Conservation (phyloP, 2,113 vertebrate genomes). For the Lepisosteus osseus region DNA sequence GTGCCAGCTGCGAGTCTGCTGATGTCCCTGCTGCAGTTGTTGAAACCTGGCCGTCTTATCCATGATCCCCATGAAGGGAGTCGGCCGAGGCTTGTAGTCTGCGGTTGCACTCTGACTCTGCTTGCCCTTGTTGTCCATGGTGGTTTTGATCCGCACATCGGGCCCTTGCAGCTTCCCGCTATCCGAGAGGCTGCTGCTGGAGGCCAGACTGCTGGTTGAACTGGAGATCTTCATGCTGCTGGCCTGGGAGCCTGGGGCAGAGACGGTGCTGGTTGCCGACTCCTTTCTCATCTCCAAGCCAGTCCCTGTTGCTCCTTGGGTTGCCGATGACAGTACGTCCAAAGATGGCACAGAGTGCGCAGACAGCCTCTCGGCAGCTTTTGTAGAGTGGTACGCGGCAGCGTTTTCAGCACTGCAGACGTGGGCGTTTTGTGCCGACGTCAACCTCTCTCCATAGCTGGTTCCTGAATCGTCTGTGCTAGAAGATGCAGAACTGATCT, state of each 20-base stretch:
- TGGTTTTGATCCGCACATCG: slow-evolving; percentile 75
- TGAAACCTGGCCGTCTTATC: slow-evolving; percentile 90
- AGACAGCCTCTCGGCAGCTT: slow-evolving; percentile 59
- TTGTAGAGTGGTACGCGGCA: slow-evolving; percentile 47
- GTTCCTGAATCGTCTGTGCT: slow-evolving; percentile 40
- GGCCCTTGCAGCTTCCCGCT: slow-evolving; percentile 72
- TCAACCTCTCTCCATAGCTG: slow-evolving; percentile 54
- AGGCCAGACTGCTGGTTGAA: slow-evolving; percentile 79
- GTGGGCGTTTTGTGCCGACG: slow-evolving; percentile 39
- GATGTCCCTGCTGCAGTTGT: slow-evolving; percentile 57
- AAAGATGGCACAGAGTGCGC: slow-evolving; percentile 55
- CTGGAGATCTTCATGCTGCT: slow-evolving; percentile 70
- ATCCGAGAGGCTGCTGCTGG: slow-evolving; percentile 79
- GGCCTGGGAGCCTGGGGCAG: slow-evolving; percentile 49
- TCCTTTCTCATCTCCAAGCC: slow-evolving; percentile 58
- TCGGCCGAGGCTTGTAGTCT: slow-evolving; percentile 80
- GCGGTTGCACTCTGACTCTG: slow-evolving; percentile 50
- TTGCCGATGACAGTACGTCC: slow-evolving; percentile 48
- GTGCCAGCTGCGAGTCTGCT: slow-evolving; percentile 71
- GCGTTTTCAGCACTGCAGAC: slow-evolving; percentile 50
- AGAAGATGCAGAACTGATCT: slow-evolving; percentile 57
- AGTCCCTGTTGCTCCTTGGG: slow-evolving; percentile 27
- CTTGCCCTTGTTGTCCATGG: slow-evolving; percentile 56
- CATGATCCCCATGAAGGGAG: slow-evolving; percentile 90
- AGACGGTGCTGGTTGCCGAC: slow-evolving; percentile 33